Percentiles rank a stretch among this genome's conserved stretches.
Conservation (phyloP, 2,797 vertebrate species). For the Aphelocoma californica region DNA sequence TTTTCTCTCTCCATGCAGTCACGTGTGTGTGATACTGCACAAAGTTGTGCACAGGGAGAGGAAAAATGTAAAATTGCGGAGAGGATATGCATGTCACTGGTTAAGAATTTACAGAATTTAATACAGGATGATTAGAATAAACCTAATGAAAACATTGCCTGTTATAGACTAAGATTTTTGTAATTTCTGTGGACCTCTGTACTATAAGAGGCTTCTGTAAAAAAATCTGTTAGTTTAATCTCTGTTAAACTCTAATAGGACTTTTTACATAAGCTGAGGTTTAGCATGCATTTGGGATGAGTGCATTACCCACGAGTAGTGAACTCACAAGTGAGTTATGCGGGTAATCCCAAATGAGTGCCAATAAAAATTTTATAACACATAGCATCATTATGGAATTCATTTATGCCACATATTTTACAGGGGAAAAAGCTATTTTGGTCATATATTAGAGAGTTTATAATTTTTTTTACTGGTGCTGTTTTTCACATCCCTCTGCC, state of each 20-base stretch:
- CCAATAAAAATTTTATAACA: constrained; percentile 52
- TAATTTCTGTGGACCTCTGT: constrained; percentile 9
- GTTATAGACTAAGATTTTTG: neutral
- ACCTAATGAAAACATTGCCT: constrained; percentile 24
- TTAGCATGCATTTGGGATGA: constrained; percentile 53
- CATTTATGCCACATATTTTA: constrained; percentile 41
- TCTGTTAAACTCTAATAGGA: neutral
- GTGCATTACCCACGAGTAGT: constrained; percentile 35
- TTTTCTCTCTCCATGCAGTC: neutral
- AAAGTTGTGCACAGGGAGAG: neutral
- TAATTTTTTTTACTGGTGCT: neutral
- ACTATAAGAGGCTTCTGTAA: neutral
- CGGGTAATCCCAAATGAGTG: constrained; percentile 38
- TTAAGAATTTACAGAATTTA: neutral
- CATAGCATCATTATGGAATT: constrained; percentile 42
- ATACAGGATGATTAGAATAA: neutral
- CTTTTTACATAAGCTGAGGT: constrained; percentile 12
- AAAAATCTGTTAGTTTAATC: neutral
- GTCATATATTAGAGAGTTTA: constrained; percentile 12
- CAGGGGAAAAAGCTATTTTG: neutral
- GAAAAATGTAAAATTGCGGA: neutral
- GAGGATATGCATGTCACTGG: neutral
- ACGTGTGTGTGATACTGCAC: neutral
- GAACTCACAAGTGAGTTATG: constrained; percentile 60
- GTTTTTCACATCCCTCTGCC: constrained; percentile 24